Percentiles rank a stretch among this genome's conserved stretches.
These are phyloP conservation scores for Melanotus villosus DNA, from an alignment of 2,888 invertebrate genomes.

Conservation along the genomic window DNA sequence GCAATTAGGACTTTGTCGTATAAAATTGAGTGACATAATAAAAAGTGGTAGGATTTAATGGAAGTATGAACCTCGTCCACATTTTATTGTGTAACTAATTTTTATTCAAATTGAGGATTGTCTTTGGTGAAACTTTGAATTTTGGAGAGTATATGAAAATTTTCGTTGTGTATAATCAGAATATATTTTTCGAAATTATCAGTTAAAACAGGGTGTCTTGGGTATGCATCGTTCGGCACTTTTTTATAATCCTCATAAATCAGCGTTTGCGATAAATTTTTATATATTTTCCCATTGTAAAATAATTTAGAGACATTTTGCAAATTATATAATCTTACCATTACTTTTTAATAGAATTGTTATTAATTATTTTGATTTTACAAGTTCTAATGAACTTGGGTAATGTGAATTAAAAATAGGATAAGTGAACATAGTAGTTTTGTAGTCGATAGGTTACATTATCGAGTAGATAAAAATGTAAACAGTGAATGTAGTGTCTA, in stretches of 20 bases:
- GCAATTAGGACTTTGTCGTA: slow-evolving; percentile 33
- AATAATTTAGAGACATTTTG: slow-evolving; percentile 31
- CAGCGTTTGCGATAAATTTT: slow-evolving; percentile 40
- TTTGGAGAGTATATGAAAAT: slow-evolving; percentile 42
- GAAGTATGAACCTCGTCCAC: slow-evolving; percentile 8
- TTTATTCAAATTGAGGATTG: slow-evolving; percentile 3
- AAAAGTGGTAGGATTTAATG: slow-evolving; percentile 17
- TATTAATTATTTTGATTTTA: slow-evolving; percentile 40
- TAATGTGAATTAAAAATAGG: slow-evolving; percentile 64
- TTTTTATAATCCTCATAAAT: slow-evolving; percentile 24
- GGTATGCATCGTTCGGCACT: slow-evolving; percentile 22
- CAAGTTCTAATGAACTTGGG: slow-evolving; percentile 49
- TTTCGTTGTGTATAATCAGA: slow-evolving; percentile 24
- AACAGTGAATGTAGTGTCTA: slow-evolving; percentile 65
- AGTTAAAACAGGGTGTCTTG: slow-evolving; percentile 37
- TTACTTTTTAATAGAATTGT: slow-evolving; percentile 44
- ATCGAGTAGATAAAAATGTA: slow-evolving; percentile 63
- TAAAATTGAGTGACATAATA: slow-evolving; percentile 33
- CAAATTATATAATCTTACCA: slow-evolving; percentile 39
- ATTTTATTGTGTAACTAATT: slow-evolving; percentile 17
- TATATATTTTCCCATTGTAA: slow-evolving; percentile 42
- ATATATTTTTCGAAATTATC: slow-evolving; percentile 43
- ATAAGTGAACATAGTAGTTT: slow-evolving; percentile 66
- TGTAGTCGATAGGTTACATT: slow-evolving; percentile 67
- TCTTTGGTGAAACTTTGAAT: slow-evolving; percentile 6